phyloP scores from a whole-genome alignment of 64 coral and sea anemone species.

The Platygyra sinensis region DNA sequence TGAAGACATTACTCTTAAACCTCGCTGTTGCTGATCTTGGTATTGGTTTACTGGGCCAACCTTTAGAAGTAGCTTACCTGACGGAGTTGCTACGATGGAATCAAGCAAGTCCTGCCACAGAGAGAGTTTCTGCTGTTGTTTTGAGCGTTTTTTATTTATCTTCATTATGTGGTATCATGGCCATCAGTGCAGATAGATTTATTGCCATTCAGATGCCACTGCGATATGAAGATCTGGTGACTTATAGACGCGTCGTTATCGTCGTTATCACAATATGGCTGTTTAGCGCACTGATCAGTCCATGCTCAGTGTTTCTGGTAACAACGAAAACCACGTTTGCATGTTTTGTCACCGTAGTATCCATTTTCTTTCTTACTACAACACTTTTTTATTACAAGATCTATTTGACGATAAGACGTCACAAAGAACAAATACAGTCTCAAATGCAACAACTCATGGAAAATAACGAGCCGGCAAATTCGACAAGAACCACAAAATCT shows the following conservation, averaged over 20 bases:
- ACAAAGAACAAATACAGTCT: neutral
- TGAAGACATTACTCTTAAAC: slow-evolving; percentile 4
- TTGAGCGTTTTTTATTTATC: neutral
- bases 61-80: neutral
- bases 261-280: neutral
- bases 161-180: neutral
- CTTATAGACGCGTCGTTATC: neutral
- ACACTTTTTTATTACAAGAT: neutral
- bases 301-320: neutral
- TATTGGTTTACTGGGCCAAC: neutral
- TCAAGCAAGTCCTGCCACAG: neutral
- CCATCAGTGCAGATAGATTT: slow-evolving; percentile 17
- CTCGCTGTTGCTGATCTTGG: slow-evolving; percentile 15
- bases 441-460: neutral
- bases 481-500: neutral
- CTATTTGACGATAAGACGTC: slow-evolving; percentile 10
- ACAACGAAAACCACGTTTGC: neutral
- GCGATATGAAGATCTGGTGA: neutral
- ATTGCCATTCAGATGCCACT: slow-evolving; percentile 3
- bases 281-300: neutral
- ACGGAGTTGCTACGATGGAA: neutral
- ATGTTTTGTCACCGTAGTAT: neutral
- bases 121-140: neutral
- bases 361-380: neutral
- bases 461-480: neutral